Percentiles rank a stretch among this genome's conserved stretches.
Evolutionary conservation across 2,113 vertebrate species (phyloP).

Genomic region (Spermophilus dauricus): DNA sequence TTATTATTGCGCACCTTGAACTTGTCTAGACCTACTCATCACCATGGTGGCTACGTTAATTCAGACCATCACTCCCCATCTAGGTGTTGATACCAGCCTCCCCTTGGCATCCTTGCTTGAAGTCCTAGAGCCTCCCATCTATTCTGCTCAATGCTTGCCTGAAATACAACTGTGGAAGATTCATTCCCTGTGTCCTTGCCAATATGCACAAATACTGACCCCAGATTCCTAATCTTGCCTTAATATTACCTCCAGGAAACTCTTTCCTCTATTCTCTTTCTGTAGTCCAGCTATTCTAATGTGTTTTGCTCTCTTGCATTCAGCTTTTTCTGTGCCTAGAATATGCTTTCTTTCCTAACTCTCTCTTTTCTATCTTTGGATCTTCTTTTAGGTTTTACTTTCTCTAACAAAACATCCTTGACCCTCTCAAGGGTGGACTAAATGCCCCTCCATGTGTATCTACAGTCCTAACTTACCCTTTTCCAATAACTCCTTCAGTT

Average conservation of each 20-base stretch:
- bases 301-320: not conserved
- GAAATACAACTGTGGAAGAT: not conserved
- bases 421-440: no score
- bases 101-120: no score
- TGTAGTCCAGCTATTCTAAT: not conserved
- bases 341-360: not conserved
- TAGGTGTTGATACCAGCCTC: not conserved
- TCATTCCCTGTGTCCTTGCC: rapidly evolving
- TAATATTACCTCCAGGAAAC: not conserved
- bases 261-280: not conserved
- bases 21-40: not conserved
- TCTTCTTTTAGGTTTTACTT: not conserved
- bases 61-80: not conserved
- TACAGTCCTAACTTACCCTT: no score
- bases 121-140: not conserved
- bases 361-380: not conserved
- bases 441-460: not conserved
- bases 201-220: not conserved
- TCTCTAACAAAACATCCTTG: not conserved
- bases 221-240: not conserved
- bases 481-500: not conserved
- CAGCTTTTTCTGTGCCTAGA: not conserved
- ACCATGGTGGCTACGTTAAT: not conserved
- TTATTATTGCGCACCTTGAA: not conserved
- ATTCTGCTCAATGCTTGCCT: not conserved